A percentile compares a stretch with the other conserved stretches of the same genome.
Evolutionary conservation across 2,113 vertebrate genomes (phyloP).

Genomic region (Zosterops lateralis): DNA sequence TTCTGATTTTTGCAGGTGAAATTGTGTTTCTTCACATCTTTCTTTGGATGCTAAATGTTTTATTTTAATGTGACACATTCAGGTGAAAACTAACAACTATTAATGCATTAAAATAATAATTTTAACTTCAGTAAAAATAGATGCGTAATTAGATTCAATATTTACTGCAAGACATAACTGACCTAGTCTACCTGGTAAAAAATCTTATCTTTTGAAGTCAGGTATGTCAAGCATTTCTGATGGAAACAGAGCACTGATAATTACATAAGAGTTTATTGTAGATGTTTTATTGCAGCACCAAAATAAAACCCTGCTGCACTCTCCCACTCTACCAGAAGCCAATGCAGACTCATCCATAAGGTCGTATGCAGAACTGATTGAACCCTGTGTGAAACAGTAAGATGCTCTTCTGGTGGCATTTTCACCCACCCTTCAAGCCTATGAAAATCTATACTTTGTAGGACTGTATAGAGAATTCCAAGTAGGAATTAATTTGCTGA

Average conservation of each 20-base stretch:
- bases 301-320: neutral
- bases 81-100: neutral
- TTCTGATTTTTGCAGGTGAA: neutral
- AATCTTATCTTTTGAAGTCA: slow-evolving; percentile 6
- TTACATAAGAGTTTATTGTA: neutral
- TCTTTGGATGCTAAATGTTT: neutral
- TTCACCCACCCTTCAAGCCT: neutral
- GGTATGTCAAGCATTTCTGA: neutral
- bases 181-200: neutral
- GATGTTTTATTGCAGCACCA: neutral
- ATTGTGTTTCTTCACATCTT: neutral
- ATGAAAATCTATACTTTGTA: neutral
- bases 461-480: neutral
- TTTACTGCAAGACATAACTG: neutral
- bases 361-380: neutral
- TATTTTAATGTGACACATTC: neutral
- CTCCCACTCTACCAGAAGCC: neutral
- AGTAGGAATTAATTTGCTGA: neutral
- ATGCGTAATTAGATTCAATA: neutral
- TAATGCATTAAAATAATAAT: neutral
- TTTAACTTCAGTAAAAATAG: slow-evolving; percentile 1
- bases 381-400: neutral
- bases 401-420: neutral
- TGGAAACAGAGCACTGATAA: neutral
- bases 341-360: neutral